Evolutionary conservation across 2,888 invertebrate genomes (phyloP).

Genomic region (Ramazzottius varieornatus): DNA sequence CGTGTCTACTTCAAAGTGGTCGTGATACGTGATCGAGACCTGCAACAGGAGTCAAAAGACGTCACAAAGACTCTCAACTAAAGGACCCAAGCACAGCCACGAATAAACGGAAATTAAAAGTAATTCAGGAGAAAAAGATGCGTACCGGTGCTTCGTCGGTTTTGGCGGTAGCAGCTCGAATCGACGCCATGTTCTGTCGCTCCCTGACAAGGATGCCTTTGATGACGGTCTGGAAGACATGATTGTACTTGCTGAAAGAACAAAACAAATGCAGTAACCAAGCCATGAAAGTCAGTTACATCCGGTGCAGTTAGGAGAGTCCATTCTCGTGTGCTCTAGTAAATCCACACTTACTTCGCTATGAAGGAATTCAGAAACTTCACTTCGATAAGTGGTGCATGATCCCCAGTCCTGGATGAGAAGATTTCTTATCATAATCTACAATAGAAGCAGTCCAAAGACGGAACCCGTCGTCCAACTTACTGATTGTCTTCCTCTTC

Average conservation of each 20-base stretch:
- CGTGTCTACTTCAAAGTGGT: not conserved
- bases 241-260: not conserved
- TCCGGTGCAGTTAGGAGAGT: too few species aligned
- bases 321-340: too few species aligned
- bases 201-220: not conserved
- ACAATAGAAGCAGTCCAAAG: too few species aligned
- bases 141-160: not conserved
- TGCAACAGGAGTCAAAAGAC: not conserved
- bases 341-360: not conserved
- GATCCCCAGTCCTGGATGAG: too few species aligned
- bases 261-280: not conserved
- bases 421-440: too few species aligned
- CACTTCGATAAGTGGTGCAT: not conserved
- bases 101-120: not conserved
- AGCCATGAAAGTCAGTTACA: too few species aligned
- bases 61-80: not conserved
- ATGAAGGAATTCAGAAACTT: not conserved
- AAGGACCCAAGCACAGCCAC: not conserved
- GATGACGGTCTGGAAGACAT: not conserved
- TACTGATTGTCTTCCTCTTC: too few species aligned
- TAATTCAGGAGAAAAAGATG: not conserved
- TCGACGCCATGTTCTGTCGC: not conserved
- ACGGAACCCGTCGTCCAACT: too few species aligned
- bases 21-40: not conserved
- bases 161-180: not conserved